phyloP scores from a whole-genome alignment of 1,140 invertebrate genomes.

The Scaptodrosophila lebanonensis region DNA sequence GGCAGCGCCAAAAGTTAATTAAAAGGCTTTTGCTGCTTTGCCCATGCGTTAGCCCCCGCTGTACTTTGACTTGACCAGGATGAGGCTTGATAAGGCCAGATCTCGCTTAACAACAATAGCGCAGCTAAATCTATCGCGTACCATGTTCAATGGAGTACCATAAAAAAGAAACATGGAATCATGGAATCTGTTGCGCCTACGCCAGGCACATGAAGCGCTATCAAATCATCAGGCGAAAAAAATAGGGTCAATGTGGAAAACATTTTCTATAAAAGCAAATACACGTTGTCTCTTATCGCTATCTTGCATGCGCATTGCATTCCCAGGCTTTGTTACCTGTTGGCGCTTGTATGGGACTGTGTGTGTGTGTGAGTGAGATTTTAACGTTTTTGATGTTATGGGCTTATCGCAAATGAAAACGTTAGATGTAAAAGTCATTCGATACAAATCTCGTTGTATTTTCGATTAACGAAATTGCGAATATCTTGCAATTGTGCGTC shows the following conservation, averaged over 20 bases:
- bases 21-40: too few species aligned
- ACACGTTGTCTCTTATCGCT: constrained; percentile 46
- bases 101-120: too few species aligned
- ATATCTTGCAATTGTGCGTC: too few species aligned
- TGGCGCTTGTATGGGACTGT: constrained; percentile 27
- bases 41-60: too few species aligned
- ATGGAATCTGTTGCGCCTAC: constrained; percentile 68
- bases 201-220: constrained; percentile 70
- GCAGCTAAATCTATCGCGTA: too few species aligned
- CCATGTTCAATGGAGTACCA: constrained; percentile 1
- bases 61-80: too few species aligned
- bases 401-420: constrained; percentile 67
- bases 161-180: constrained; percentile 15
- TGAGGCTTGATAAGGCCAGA: too few species aligned
- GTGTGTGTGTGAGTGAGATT: constrained; percentile 44
- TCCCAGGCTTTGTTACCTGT: constrained; percentile 49
- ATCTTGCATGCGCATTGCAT: constrained; percentile 57
- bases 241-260: background rate
- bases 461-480: too few species aligned
- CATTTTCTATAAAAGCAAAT: constrained; percentile 21
- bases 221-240: constrained; percentile 52
- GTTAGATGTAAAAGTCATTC: constrained; percentile 41
- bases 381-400: constrained; percentile 66
- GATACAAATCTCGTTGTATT: too few species aligned
- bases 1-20: too few species aligned